Percentiles rank a stretch among this genome's conserved stretches.
phyloP scores from a whole-genome alignment of 1,140 invertebrate genomes.

The Euwallacea fornicatus region DNA sequence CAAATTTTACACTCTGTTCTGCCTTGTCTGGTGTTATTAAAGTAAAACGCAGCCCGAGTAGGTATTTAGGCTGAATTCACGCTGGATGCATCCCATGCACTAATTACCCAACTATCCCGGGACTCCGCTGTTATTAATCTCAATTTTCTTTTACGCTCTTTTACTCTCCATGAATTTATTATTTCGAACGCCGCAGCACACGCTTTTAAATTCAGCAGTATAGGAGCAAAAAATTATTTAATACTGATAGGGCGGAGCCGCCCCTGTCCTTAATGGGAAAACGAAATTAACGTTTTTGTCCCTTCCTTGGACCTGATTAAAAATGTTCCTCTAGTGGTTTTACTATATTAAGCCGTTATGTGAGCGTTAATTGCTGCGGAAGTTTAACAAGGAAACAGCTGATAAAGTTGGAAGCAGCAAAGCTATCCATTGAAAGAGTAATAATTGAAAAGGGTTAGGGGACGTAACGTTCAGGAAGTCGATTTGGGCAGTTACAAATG shows the following conservation, averaged over 20 bases:
- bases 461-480: no score
- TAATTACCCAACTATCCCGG: conserved; percentile 16
- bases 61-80: conserved; percentile 8
- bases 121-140: conserved; percentile 16
- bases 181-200: conserved; percentile 11
- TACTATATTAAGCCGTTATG: neutral
- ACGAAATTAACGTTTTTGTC: neutral
- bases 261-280: neutral
- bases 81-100: conserved; percentile 10
- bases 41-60: neutral
- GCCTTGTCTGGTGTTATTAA: neutral
- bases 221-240: conserved; percentile 1
- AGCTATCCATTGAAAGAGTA: no score
- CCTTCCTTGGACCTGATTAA: neutral
- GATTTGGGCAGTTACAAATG: no score
- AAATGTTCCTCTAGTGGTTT: neutral
- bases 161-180: conserved; percentile 22
- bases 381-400: no score
- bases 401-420: no score
- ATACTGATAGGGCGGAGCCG: neutral
- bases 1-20: no score
- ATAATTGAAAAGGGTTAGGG: no score
- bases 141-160: conserved; percentile 22
- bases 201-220: conserved; percentile 9
- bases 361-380: no score